Percentiles rank a stretch among this genome's conserved stretches.
Evolutionary conservation across 1,140 invertebrate species (phyloP).

Genomic region (Caenorhabditis inopinata): DNA sequence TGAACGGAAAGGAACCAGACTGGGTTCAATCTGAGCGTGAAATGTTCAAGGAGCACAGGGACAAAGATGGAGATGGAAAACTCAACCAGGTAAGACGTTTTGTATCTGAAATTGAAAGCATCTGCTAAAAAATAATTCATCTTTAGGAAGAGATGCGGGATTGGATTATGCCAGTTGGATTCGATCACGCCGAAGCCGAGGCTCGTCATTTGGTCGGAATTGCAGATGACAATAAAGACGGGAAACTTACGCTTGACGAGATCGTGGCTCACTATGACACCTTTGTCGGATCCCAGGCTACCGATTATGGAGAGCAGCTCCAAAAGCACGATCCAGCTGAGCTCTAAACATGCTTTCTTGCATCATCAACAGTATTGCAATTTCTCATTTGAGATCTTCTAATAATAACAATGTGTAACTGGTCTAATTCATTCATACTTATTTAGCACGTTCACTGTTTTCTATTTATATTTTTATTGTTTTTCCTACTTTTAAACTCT

Average conservation of each 20-base stretch:
- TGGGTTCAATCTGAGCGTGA: slow-evolving; percentile 92
- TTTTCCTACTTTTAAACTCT: neutral
- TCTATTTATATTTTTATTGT: neutral
- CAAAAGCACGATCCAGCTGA: slow-evolving; percentile 78
- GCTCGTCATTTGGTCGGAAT: slow-evolving; percentile 91
- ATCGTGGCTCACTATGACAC: slow-evolving; percentile 92
- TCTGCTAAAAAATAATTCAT: neutral
- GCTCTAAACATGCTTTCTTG: slow-evolving; percentile 48
- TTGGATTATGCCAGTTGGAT: slow-evolving; percentile 94
- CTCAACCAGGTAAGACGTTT: slow-evolving; percentile 75
- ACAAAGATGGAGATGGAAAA: slow-evolving; percentile 83
- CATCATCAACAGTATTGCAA: neutral
- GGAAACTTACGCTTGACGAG: slow-evolving; percentile 85
- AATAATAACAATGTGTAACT: slow-evolving; percentile 27
- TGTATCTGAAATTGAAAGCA: neutral
- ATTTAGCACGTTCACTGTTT: neutral
- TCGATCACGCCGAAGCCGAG: slow-evolving; percentile 93
- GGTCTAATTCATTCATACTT: neutral
- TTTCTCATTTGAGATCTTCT: slow-evolving; percentile 13
- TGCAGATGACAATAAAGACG: slow-evolving; percentile 85
- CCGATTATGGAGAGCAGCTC: slow-evolving; percentile 94
- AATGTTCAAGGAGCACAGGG: slow-evolving; percentile 80
- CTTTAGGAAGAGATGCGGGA: slow-evolving; percentile 75
- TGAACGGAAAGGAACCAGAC: slow-evolving; percentile 80
- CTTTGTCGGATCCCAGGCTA: slow-evolving; percentile 96